Evolutionary conservation across 2,888 invertebrate species (phyloP).

Genomic region (Nezara viridula): DNA sequence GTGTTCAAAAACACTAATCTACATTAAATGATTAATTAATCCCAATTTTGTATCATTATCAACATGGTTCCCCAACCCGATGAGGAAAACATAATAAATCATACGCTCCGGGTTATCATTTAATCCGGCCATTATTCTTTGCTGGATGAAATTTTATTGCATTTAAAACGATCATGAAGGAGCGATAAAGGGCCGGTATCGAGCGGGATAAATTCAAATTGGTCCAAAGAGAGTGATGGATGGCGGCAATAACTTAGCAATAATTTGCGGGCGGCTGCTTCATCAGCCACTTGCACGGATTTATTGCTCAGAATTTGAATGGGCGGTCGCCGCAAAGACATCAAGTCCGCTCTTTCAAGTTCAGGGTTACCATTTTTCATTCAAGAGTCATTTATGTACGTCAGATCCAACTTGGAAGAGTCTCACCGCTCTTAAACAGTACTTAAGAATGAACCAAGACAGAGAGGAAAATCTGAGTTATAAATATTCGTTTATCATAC

Average conservation of each 20-base stretch:
- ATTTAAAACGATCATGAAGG: neutral
- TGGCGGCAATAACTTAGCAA: slow-evolving; percentile 17
- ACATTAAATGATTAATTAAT: neutral
- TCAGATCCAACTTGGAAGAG: neutral
- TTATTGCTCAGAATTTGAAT: slow-evolving; percentile 16
- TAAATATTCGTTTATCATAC: too few species aligned
- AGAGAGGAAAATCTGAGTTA: too few species aligned
- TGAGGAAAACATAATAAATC: slow-evolving; percentile 7
- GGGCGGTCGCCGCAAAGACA: neutral
- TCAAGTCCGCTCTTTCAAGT: neutral
- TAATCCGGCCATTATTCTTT: neutral
- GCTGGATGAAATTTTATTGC: slow-evolving; percentile 2
- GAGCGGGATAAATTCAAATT: slow-evolving; percentile 33
- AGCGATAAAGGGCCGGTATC: neutral
- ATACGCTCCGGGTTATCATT: neutral
- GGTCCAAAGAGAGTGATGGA: neutral
- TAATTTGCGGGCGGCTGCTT: slow-evolving; percentile 16
- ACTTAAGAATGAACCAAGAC: neutral
- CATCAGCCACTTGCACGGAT: neutral
- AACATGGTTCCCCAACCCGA: neutral
- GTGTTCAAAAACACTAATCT: neutral
- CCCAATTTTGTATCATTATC: neutral
- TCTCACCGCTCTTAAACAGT: neutral
- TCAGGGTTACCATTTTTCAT: neutral
- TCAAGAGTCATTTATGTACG: neutral